Percentiles rank a stretch among this genome's conserved stretches.
These are phyloP conservation scores for Sebastes paucispinis DNA, from an alignment of 2,797 vertebrate genomes.

Conservation along the genomic window DNA sequence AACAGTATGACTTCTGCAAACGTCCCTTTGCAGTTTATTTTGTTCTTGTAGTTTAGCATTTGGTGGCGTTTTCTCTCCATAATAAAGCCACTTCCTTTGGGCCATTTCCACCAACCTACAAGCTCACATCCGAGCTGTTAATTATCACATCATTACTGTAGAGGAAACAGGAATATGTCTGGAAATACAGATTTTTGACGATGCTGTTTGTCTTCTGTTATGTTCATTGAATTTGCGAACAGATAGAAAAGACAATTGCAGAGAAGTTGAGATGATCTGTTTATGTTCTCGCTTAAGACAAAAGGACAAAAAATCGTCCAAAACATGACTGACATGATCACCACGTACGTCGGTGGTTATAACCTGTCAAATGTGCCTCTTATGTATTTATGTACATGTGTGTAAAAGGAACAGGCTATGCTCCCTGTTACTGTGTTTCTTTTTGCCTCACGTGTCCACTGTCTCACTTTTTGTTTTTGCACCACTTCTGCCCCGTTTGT, in stretches of 20 bases:
- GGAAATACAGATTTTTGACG: background rate
- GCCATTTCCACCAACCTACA: conserved; percentile 2
- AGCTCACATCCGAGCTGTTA: background rate
- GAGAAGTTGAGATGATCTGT: conserved; percentile 15
- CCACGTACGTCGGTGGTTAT: conserved; percentile 40
- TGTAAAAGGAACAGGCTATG: conserved; percentile 50
- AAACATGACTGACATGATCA: conserved; percentile 45
- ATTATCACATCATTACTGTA: background rate
- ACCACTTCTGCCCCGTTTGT: conserved; percentile 25
- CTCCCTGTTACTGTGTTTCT: background rate
- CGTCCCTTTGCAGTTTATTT: background rate
- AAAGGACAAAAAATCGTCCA: conserved; percentile 26
- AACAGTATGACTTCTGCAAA: conserved; percentile 29
- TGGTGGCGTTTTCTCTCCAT: background rate
- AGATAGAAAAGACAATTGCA: background rate
- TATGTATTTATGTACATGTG: conserved; percentile 57
- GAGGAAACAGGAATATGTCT: conserved; percentile 9
- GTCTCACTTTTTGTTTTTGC: conserved; percentile 35
- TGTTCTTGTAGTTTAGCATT: background rate
- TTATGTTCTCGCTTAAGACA: conserved; percentile 26
- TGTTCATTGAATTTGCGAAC: conserved; percentile 14
- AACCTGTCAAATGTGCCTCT: conserved; percentile 72
- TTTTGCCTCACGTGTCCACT: conserved; percentile 17
- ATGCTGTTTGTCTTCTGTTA: background rate
- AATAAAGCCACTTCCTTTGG: background rate